A percentile compares a stretch with the other conserved stretches of the same genome.
Conservation (phyloP, 2,797 vertebrate species). For the Pteronotus mesoamericanus region DNA sequence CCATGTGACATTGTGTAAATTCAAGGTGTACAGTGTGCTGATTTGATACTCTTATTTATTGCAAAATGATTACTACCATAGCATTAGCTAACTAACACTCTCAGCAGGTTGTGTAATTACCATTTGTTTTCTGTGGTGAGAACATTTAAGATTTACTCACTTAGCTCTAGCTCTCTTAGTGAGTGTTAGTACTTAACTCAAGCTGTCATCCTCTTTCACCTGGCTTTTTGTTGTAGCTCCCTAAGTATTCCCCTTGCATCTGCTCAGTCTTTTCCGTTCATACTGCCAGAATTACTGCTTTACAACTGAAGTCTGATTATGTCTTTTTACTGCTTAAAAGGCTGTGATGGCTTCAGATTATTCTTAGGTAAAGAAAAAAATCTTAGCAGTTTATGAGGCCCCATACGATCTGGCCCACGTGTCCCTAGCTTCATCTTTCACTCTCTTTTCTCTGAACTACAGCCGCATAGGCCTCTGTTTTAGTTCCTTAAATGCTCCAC, state of each 20-base stretch:
- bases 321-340: neutral
- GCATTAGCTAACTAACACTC: no score
- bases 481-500: no score
- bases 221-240: neutral
- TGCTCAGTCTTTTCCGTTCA: neutral
- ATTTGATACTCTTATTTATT: no score
- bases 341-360: neutral
- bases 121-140: neutral
- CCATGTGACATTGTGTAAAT: neutral
- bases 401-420: rapidly evolving
- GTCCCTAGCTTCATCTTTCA: neutral
- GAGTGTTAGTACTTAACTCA: neutral
- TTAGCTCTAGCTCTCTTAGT: neutral
- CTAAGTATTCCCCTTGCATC: neutral
- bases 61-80: no score
- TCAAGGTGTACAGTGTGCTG: neutral
- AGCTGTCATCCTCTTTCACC: neutral
- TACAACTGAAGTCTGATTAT: neutral
- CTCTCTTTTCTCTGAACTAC: neutral
- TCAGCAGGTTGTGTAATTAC: no score
- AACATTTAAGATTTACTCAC: neutral
- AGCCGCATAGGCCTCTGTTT: neutral
- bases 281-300: neutral
- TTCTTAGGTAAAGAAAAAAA: neutral
- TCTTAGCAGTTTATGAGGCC: neutral